These are phyloP conservation scores for Rhysida immarginata DNA, from an alignment of 1,140 invertebrate species.

Conservation along the genomic window DNA sequence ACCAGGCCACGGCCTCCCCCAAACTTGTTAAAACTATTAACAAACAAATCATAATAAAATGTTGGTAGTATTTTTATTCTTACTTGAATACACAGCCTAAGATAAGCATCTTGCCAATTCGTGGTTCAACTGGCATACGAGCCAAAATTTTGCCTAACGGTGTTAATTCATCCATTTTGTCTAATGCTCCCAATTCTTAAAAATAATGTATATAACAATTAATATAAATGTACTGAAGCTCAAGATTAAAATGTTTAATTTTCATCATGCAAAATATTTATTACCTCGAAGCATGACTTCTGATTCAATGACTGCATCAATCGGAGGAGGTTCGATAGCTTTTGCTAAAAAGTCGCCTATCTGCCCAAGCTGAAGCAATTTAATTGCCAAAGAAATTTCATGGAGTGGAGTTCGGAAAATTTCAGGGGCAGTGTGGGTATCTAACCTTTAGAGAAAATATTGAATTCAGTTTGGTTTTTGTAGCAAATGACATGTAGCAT, in stretches of 20 bases:
- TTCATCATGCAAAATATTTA: background rate
- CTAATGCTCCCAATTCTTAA: conserved; percentile 34
- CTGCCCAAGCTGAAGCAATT: conserved; percentile 68
- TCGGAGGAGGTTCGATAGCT: conserved; percentile 81
- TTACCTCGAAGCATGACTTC: conserved; percentile 40
- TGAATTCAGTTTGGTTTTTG: background rate
- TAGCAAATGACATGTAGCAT: no score
- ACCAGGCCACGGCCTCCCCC: no score
- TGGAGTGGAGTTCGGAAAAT: conserved; percentile 91
- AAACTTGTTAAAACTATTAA: no score
- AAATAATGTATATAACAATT: background rate
- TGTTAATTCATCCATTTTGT: conserved; percentile 66
- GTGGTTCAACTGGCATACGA: conserved; percentile 76
- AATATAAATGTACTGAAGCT: background rate
- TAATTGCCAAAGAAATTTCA: conserved; percentile 68
- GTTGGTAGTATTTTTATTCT: no score
- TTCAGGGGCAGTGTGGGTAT: conserved; percentile 84
- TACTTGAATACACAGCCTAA: conserved; percentile 60
- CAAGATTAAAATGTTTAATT: background rate
- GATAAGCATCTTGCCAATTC: conserved; percentile 89
- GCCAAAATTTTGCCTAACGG: conserved; percentile 83
- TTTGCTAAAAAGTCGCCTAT: conserved; percentile 87
- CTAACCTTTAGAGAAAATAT: conserved; percentile 33
- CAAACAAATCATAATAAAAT: no score
- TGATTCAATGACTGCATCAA: conserved; percentile 85